Evolutionary conservation across 2,113 vertebrate genomes (phyloP).

Genomic region (Eretmochelys imbricata): DNA sequence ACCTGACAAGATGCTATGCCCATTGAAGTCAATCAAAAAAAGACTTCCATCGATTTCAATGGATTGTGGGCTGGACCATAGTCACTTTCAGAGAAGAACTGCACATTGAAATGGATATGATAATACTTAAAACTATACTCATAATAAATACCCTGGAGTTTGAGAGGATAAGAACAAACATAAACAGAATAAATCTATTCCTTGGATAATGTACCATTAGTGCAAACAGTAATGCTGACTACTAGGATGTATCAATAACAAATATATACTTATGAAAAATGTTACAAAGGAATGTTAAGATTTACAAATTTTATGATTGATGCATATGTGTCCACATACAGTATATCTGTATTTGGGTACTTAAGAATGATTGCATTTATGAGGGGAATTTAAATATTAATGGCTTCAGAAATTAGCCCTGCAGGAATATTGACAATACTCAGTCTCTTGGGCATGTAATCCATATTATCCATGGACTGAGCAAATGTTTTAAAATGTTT

Average conservation of each 20-base stretch:
- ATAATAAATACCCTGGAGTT: neutral
- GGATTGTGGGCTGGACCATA: neutral
- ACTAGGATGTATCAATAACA: neutral
- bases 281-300: neutral
- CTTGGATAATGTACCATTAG: neutral
- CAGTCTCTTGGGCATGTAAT: neutral
- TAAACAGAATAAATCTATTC: neutral
- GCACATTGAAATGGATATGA: neutral
- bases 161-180: neutral
- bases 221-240: neutral
- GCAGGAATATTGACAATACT: neutral
- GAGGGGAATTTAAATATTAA: neutral
- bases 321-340: neutral
- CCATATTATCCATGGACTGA: fast-evolving
- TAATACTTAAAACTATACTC: neutral
- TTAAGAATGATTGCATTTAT: neutral
- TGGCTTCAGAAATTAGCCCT: neutral
- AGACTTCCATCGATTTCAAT: neutral
- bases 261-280: neutral
- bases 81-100: neutral
- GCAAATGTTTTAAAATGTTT: neutral
- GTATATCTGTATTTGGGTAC: no score
- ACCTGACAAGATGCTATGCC: neutral
- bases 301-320: neutral
- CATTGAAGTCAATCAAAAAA: neutral